Conservation (phyloP, 1,140 invertebrate genomes). For the Panagrolaimus sp. region DNA sequence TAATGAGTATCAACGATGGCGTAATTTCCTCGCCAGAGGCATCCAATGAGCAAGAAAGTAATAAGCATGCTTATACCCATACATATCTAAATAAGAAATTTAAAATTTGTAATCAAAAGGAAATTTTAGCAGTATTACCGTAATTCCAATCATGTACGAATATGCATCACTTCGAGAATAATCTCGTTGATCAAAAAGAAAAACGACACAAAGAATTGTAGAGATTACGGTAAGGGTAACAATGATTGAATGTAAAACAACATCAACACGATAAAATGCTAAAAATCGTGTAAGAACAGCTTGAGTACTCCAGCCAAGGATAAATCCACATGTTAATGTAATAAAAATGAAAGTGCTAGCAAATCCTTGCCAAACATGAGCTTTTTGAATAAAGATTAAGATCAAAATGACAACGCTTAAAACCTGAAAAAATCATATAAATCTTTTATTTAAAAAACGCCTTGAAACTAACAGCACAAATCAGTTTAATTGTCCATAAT, state of each 20-base stretch:
- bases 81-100: background rate
- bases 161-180: slow-evolving; percentile 5
- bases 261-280: slow-evolving; percentile 1
- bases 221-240: background rate
- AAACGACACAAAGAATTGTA: slow-evolving; percentile 7
- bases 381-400: slow-evolving; percentile 2
- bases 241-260: background rate
- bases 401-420: background rate
- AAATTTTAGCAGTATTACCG: background rate
- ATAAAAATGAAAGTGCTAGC: slow-evolving; percentile 9
- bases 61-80: slow-evolving; percentile 8
- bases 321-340: background rate
- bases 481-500: slow-evolving; percentile 6
- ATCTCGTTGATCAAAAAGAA: background rate
- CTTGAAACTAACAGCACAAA: background rate
- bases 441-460: too few species aligned
- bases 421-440: too few species aligned
- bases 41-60: background rate
- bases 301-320: slow-evolving; percentile 9
- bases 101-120: background rate
- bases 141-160: slow-evolving; percentile 1
- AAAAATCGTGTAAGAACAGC: background rate
- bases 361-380: background rate
- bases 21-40: slow-evolving; percentile 12
- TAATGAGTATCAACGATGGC: slow-evolving; percentile 10